Percentiles rank a stretch among this genome's conserved stretches.
phyloP scores from a whole-genome alignment of 1,140 invertebrate species.

The Steinernema feltiae region DNA sequence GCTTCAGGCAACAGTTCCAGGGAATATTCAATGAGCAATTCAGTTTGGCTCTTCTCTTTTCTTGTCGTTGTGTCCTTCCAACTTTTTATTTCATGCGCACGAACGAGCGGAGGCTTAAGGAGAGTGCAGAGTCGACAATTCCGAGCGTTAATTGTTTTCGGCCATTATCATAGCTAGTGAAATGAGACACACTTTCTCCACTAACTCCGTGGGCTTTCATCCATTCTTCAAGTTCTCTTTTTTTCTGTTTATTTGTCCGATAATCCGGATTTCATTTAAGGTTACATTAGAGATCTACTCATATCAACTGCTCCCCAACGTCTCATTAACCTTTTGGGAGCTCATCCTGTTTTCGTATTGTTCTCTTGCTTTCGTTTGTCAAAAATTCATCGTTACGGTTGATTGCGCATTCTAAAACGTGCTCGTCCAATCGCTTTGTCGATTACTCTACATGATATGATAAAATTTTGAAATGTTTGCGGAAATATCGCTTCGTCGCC shows the following conservation, averaged over 20 bases:
- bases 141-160: constrained; percentile 3
- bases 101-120: background rate
- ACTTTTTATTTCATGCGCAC: background rate
- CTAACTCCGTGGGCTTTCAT: background rate
- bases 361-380: background rate
- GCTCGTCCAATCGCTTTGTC: too few relatives aligned
- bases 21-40: constrained; percentile 8
- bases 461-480: too few relatives aligned
- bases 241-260: background rate
- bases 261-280: background rate
- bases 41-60: background rate
- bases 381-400: too few relatives aligned
- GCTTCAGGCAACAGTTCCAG: background rate
- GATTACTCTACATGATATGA: too few relatives aligned
- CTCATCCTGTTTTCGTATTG: background rate
- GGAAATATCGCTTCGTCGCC: too few relatives aligned
- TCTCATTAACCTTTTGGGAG: background rate
- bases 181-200: background rate
- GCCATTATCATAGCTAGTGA: background rate
- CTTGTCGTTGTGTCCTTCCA: background rate
- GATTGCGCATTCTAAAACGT: too few relatives aligned
- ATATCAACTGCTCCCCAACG: background rate
- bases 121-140: constrained; percentile 12
- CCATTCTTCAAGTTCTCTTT: background rate
- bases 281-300: background rate